Base-by-base conservation (phyloP, 2,888 invertebrate species). In the Pollenia amentaria region DNA sequence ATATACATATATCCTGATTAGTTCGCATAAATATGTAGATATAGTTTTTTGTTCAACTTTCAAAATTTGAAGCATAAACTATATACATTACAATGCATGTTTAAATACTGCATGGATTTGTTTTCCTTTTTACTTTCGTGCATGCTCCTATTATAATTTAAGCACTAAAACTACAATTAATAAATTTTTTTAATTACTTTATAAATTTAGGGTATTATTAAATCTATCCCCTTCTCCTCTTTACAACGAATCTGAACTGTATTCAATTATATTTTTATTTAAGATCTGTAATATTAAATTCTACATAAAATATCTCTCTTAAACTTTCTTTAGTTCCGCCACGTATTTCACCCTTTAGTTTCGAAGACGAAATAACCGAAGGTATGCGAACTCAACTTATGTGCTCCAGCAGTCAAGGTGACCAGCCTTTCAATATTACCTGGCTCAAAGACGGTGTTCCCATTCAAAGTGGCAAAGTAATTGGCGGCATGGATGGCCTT, bases 271-370 rank as follows among this genome's bases (percentile, higher is more conserved):
- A 51, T 40, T 75, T 75, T 78, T 51, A 14, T 70, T 65, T 18
- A 69, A 67, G n/a, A 73, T 67, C 65, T 84, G n/a, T 73, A 62
- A 80, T 72, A 67, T 76, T 75, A 55, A 79, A 64, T 55, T 55
- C 83, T 65, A 79, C 67, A 76, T 83, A 69, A 76, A 53, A 79
- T 83, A 55, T 84, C 76, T 87, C 65, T 87, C 84, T 87, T 73
- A 80, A 87, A 80, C 76, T 79, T 73, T 79, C 70, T 70, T 77
- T 89, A 97, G 97, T 97, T 94, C 94, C 96, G 91, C 97, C 97
- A 92, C 96, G 95, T 93, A 96, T 97, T 94, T 96, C 95, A 92
- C 97, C 97, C 91, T 97, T 97, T 94, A 95, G 95, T 94, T 97
- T 97, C 94, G 97, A 96, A 93, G 95, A 95, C 90, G 96, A 96